Base-by-base conservation (phyloP, 2,113 vertebrate species). In the Dicentrarchus labrax region DNA sequence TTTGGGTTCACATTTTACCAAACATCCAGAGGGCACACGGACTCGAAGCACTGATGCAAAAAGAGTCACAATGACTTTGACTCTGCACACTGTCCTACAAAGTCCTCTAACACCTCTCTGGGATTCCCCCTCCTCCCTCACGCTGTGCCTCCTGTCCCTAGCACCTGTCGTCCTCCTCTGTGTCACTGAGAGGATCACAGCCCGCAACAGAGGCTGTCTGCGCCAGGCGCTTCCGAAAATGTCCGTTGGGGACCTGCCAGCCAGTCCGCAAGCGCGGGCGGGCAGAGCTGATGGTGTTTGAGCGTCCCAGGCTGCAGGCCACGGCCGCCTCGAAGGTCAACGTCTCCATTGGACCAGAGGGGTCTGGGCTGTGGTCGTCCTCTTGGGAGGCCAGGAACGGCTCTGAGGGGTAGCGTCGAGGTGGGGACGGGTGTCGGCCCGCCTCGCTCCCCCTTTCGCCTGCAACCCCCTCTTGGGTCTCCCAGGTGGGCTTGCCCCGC, bases 181-280 rank as follows among this genome's bases (percentile, higher is more conserved):
- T 97, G 94, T 99, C 98, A 30, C 97, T 98, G 81, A 98, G 96
- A 73, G 97, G 94, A 60, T 98, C 97, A 7, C 97, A 95, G 86
- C 96, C 96, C 8, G 96, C 94, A n/a, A 96, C 95, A 69, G 97
- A 96, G 87, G 95, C 68, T 8, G 97, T 96, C 11, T 97, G 96
- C 1, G 96, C 95, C 2, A 97, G 96, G 85, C 97, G 96, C 90
- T 98, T 96, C 69, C 97, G 96, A 82, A 99, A 99, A 90, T 99
- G 98, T 93, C 98, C 98, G 0, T 99, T 99, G 82, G 98, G 98
- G 94, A 99, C 96, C 93, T 99, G 98, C 97, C 97, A 99, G 92
- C 97, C 96, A 83, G 96, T 96, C 82, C 98, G 95, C 87, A 96
- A 94, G 30, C 94, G 96, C 0, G 96, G 97, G 0, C 96, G 97